Percentiles rank a stretch among this genome's conserved stretches.
Evolutionary conservation across 2,113 vertebrate genomes (phyloP).

Genomic region (Pampusana beccarii): DNA sequence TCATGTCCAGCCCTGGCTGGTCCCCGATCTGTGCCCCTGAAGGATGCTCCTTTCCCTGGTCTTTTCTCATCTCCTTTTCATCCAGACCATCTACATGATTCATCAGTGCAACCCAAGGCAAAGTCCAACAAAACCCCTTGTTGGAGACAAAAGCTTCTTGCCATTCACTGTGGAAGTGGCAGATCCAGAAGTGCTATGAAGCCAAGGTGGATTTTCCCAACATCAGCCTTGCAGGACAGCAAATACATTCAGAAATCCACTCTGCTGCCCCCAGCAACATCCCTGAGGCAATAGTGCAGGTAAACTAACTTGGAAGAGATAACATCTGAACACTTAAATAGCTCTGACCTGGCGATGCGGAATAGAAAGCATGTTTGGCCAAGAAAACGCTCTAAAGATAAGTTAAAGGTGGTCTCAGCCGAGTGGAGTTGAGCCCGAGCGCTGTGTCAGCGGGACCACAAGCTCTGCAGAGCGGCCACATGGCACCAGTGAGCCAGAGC

Average conservation of each 20-base stretch:
- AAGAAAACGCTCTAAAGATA: background rate
- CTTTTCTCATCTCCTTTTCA: constrained; percentile 63
- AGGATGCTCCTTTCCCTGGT: background rate
- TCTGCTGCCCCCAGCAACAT: background rate
- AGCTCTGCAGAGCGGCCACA: background rate
- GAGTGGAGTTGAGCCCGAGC: background rate
- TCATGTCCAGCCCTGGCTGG: constrained; percentile 35
- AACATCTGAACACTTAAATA: constrained; percentile 4
- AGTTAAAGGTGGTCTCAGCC: background rate
- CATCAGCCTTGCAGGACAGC: background rate
- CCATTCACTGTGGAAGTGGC: background rate
- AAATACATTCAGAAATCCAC: background rate
- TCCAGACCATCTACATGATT: background rate
- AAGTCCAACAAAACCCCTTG: constrained; percentile 57
- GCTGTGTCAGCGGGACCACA: accelerated
- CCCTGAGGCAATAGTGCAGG: background rate
- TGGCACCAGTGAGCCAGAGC: background rate
- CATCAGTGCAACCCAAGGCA: constrained; percentile 3
- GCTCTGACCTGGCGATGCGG: accelerated
- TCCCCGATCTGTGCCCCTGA: constrained; percentile 2
- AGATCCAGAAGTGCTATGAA: background rate
- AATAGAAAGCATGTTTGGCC: background rate
- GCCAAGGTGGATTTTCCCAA: background rate
- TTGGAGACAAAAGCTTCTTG: background rate
- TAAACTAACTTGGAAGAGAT: background rate